These are phyloP conservation scores for Athetis lepigone DNA, from an alignment of 2,888 invertebrate species.

Conservation along the genomic window DNA sequence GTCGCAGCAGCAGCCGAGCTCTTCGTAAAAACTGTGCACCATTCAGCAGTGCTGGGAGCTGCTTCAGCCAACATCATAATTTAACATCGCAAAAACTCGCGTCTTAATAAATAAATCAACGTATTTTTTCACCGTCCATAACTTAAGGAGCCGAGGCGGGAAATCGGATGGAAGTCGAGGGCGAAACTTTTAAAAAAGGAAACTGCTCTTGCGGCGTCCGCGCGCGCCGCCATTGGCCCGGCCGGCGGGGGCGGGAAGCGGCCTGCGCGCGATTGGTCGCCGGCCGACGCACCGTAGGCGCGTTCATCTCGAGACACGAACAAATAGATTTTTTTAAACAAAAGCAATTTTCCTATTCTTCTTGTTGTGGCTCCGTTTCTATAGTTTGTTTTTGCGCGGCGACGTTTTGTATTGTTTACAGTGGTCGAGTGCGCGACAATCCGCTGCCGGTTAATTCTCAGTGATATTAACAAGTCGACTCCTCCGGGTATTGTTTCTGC, in stretches of 20 bases:
- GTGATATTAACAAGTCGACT: slow-evolving; percentile 84
- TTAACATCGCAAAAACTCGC: slow-evolving; percentile 83
- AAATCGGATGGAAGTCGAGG: slow-evolving; percentile 90
- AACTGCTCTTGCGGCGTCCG: slow-evolving; percentile 86
- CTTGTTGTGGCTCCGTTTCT: slow-evolving; percentile 87
- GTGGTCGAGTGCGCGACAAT: slow-evolving; percentile 86
- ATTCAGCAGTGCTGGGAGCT: slow-evolving; percentile 69
- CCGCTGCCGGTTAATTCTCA: slow-evolving; percentile 89
- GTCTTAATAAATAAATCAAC: slow-evolving; percentile 87
- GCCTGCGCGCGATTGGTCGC: slow-evolving; percentile 83
- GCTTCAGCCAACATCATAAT: slow-evolving; percentile 86
- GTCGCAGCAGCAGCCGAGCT: slow-evolving; percentile 36
- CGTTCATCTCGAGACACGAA: slow-evolving; percentile 88
- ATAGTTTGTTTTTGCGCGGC: slow-evolving; percentile 88
- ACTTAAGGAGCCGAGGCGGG: slow-evolving; percentile 87
- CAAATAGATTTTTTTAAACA: slow-evolving; percentile 90
- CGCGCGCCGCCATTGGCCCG: slow-evolving; percentile 80
- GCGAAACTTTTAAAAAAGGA: slow-evolving; percentile 90
- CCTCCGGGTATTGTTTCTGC: slow-evolving; percentile 81
- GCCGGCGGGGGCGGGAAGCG: slow-evolving; percentile 83
- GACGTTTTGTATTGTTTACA: slow-evolving; percentile 89
- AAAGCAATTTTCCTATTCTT: slow-evolving; percentile 91
- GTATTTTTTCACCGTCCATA: slow-evolving; percentile 87
- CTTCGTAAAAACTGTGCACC: slow-evolving; percentile 77
- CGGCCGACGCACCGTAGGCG: slow-evolving; percentile 83